Base-by-base conservation (phyloP, 2,797 vertebrate genomes). In the Sylvilagus floridanus region DNA sequence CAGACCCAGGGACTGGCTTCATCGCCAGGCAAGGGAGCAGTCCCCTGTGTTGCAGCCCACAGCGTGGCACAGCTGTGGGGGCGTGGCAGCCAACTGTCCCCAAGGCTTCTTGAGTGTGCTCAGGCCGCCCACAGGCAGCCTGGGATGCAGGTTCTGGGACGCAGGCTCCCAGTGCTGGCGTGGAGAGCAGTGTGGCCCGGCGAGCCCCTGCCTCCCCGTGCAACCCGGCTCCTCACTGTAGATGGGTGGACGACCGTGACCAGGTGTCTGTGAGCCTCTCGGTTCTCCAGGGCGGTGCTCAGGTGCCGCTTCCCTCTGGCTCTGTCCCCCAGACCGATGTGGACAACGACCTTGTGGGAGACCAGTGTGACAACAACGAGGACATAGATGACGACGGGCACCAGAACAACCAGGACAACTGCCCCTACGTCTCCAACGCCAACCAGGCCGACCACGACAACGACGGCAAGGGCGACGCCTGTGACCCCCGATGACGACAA, bases 361-460 rank as follows among this genome's bases (percentile, higher is more conserved):
- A 99, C 95, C 99, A 99, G 95, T 99, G 99, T 95, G 99, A 99
- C 97, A 99, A 99, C 93, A 99, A 99, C 83, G 99, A 99, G 86
- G 99, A 99, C 98, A 99, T 99, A 5, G 99, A 99, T 54, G 99
- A 99, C 62, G 99, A 99, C 0, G 99, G 99, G 3, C 99, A 99
- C 98, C 99, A 99, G 98, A 99, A 99, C 98, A 99, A 99, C 97
- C 98, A 99, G 96, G 99, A 99, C 98, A 99, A 99, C 97, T 99
- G 99, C 90, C 99, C 99, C 13, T 99, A 99, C 87, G 98, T 99
- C 85, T 98, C 99, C 95, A 99, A 99, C 0, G 98, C 99, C 97
- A 99, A 99, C 97, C 99, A 99, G 98, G 99, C 99, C 0, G 99
- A 99, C 97, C 99, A 99, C 0, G 99, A 99, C 97, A 98, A 99